These are phyloP conservation scores for Sinocyclocheilus rhinocerous DNA, from an alignment of 2,113 vertebrate genomes.

Conservation along the genomic window DNA sequence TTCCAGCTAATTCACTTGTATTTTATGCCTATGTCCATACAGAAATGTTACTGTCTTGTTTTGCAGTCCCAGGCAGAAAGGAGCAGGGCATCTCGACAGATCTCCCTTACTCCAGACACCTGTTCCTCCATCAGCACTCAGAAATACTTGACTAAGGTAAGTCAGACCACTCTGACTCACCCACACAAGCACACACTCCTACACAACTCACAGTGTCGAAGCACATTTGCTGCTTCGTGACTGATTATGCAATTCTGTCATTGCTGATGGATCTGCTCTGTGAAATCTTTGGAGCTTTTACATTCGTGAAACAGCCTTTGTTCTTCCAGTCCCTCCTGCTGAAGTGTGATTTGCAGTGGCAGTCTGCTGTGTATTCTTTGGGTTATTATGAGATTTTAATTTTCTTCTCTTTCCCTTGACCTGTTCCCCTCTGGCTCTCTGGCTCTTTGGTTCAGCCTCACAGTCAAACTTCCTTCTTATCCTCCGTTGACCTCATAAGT, in stretches of 20 bases:
- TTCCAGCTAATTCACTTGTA: not conserved
- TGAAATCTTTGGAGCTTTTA: not conserved
- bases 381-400: conserved; percentile 46
- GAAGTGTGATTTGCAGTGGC: conserved; percentile 17
- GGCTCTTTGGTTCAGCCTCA: conserved; percentile 84
- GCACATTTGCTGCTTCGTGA: conserved; percentile 1
- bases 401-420: conserved; percentile 37
- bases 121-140: conserved; percentile 87
- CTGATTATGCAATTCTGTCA: not conserved
- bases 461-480: conserved; percentile 94
- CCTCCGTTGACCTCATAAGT: conserved; percentile 96
- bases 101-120: conserved; percentile 82
- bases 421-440: conserved; percentile 80
- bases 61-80: conserved; percentile 89
- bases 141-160: conserved; percentile 86
- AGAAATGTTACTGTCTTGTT: conserved; percentile 53
- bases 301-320: not conserved
- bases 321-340: conserved; percentile 3
- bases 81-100: conserved; percentile 81
- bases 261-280: not conserved
- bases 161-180: not conserved
- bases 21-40: not conserved
- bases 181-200: conserved; percentile 10
- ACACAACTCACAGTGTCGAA: not conserved
- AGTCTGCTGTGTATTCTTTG: conserved; percentile 49